Base-by-base conservation (phyloP, 2,888 invertebrate genomes). In the Hemistola chrysoprasaria region DNA sequence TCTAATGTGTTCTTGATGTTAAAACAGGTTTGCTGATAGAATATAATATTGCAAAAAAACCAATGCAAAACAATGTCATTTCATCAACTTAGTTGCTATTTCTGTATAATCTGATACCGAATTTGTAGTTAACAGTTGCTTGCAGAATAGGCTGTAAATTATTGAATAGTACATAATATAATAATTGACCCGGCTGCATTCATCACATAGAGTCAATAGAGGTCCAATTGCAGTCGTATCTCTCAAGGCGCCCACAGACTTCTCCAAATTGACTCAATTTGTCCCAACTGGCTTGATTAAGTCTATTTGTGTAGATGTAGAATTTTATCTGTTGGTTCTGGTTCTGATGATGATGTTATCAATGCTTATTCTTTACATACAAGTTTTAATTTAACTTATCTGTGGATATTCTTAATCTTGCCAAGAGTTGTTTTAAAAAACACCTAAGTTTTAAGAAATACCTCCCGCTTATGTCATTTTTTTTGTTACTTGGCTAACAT, bases 251-350 rank as follows among this genome's bases (percentile, higher is more conserved):
- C 67, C 68, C 68, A 72, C 71, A 59, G 70, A 62, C 62, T 59
- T 62, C 60, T 58, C 59, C 68, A 71, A 82, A 80, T 82, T 83
- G 78, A 66, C 62, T 74, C 65, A 77, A 80, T 73, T 79, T 71
- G 73, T 62, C 55, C 63, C 73, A 78, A 79, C 72, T 62, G 71
- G 71, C 74, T 78, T 74, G 65, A 79, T 80, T 79, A 71, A 64
- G 59, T 65, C 67, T 74, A 76, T 78, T 78, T 67, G 43, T 41
- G 55, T 58, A 64, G 56, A 61, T 57, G 47, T 33, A 47, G 55
- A 43, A 59, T 55, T 57, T 52, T 55, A 50, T 52, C 52, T 54
- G 45, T 53, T 50, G 50, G 41, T 47, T 47, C 26, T 29, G 26
- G 11, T 22, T n/a, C n/a, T n/a, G n/a, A n/a, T n/a, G n/a, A n/a